Percentiles rank a stretch among this genome's conserved stretches.
These are phyloP conservation scores for Griposia aprilina DNA, from an alignment of 2,888 invertebrate genomes.

Conservation along the genomic window DNA sequence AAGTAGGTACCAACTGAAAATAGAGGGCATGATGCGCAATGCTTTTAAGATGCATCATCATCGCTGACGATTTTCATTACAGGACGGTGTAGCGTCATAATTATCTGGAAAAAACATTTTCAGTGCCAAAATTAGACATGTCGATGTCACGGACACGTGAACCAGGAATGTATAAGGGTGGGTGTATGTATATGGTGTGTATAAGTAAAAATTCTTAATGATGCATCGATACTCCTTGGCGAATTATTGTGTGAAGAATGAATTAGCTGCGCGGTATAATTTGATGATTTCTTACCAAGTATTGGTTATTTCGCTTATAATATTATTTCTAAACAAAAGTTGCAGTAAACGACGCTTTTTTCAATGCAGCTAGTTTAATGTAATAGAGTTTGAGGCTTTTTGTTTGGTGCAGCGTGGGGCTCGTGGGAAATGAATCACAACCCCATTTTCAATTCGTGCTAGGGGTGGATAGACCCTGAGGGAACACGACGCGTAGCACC, in stretches of 20 bases:
- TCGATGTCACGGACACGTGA: slow-evolving; percentile 47
- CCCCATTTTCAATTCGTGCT: slow-evolving; percentile 88
- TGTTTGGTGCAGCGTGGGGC: slow-evolving; percentile 79
- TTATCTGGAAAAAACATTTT: slow-evolving; percentile 39
- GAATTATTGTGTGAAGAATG: slow-evolving; percentile 72
- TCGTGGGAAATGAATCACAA: slow-evolving; percentile 90
- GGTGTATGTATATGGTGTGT: too few relatives aligned
- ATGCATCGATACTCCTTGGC: slow-evolving; percentile 60
- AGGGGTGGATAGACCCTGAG: slow-evolving; percentile 81
- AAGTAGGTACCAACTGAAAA: slow-evolving; percentile 55
- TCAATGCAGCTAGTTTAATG: slow-evolving; percentile 73
- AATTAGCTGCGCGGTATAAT: slow-evolving; percentile 68
- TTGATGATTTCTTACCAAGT: slow-evolving; percentile 57
- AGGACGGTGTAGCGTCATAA: slow-evolving; percentile 26
- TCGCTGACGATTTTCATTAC: slow-evolving; percentile 30
- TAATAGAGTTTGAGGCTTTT: slow-evolving; percentile 82
- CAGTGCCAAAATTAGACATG: slow-evolving; percentile 51
- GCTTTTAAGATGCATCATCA: slow-evolving; percentile 48
- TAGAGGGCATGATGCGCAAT: slow-evolving; percentile 53
- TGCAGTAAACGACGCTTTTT: slow-evolving; percentile 69
- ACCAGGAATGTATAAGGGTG: slow-evolving; percentile 33
- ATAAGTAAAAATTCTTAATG: slow-evolving; percentile 33
- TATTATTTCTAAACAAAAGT: slow-evolving; percentile 60
- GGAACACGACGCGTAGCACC: slow-evolving; percentile 82
- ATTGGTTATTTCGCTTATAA: slow-evolving; percentile 30